Conservation (phyloP, 2,113 vertebrate species). For the Acanthisitta chloris region DNA sequence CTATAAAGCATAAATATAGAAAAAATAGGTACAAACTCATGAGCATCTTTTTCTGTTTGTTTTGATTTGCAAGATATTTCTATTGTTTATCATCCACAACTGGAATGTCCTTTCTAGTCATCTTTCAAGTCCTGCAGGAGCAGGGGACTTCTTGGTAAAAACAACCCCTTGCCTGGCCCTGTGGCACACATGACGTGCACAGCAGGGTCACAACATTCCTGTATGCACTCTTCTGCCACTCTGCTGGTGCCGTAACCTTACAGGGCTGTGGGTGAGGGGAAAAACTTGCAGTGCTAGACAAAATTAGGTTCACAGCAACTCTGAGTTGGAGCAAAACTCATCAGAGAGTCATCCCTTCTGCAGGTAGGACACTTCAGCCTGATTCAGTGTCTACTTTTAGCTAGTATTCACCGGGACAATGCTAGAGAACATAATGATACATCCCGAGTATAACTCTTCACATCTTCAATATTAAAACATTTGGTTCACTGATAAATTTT, state of each 20-base stretch:
- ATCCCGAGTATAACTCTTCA: not conserved
- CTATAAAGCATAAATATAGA: not conserved
- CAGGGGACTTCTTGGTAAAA: not conserved
- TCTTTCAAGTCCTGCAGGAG: not conserved
- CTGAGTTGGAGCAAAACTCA: not conserved
- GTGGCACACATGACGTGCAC: not conserved
- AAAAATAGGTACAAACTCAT: not conserved
- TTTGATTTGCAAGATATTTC: not conserved
- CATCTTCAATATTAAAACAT: not conserved
- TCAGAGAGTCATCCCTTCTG: not conserved
- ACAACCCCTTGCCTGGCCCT: fast-evolving
- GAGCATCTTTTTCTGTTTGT: not conserved
- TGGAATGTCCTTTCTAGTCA: not conserved
- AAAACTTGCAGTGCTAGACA: not conserved
- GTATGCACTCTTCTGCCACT: not conserved
- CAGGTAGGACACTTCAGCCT: not conserved
- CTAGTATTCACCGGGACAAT: not conserved
- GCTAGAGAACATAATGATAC: not conserved
- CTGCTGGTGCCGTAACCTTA: not conserved
- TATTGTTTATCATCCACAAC: not conserved
- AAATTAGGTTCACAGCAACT: not conserved
- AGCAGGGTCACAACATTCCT: not conserved
- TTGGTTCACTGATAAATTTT: not conserved
- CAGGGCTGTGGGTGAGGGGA: not conserved
- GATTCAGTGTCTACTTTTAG: not conserved